Evolutionary conservation across 2,888 invertebrate genomes (phyloP), one percentile per base, ranked within the genome.

Genomic region (Pycnomerus fuliginosus): DNA sequence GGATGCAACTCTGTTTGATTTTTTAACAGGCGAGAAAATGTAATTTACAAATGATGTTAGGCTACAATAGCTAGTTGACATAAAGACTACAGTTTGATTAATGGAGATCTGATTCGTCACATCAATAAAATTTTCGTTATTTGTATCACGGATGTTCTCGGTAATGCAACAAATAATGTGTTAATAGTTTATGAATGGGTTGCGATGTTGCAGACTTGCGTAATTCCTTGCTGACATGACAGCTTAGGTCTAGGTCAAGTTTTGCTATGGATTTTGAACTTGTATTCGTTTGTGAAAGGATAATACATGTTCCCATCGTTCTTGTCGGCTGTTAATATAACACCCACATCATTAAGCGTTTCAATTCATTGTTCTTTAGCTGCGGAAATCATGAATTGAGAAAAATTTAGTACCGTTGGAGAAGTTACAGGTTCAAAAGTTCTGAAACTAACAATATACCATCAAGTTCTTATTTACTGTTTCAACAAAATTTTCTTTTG

Each of bases 181-280:
- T 44, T 44, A 44, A 33, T 44, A 33, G 38, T 33, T 33, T 33
- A 44, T 39, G 38, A 29, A 39, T 33, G 30, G 34, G 30, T 25
- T 33, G 27, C 33, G 31, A 23, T 14, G 7, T 3, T 16, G 35
- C 14, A 37, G 22, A n/a, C n/a, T 44, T 43, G 37, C 43, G 31
- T 43, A 30, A 36, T 7, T 36, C 11, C 16, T 33, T 30, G 16
- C 13, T 17, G 24, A 39, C 39, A 35, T 45, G 40, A 40, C 35
- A 40, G 35, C 23, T 7, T 7, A 35, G 44, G 40, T 40, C 45
- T 45, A 39, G 45, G 45, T 40, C 45, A 29, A 33, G 35, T 40
- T 45, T 45, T 36, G 40, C 33, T 36, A 34, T 40, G 33, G 35
- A 35, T 45, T 35, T 35, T 45, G 40, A 39, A 40, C 44, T 38